Evolutionary conservation across 2,113 vertebrate genomes (phyloP).

Genomic region (Syngnathoides biaculeatus): DNA sequence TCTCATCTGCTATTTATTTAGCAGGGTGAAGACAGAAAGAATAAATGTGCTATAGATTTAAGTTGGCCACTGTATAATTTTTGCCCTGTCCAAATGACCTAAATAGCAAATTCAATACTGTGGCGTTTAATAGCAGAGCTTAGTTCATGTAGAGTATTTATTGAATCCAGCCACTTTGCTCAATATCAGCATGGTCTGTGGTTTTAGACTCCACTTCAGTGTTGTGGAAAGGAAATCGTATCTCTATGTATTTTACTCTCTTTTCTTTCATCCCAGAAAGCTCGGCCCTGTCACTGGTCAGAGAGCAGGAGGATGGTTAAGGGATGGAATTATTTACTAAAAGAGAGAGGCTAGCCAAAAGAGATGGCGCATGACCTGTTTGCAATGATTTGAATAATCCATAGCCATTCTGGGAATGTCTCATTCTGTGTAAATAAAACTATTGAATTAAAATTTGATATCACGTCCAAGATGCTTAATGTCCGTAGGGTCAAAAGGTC

Average conservation of each 20-base stretch:
- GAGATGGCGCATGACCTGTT: not conserved
- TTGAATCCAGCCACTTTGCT: constrained; percentile 77
- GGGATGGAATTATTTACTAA: constrained; percentile 1
- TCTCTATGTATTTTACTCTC: constrained; percentile 31
- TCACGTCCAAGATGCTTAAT: not conserved
- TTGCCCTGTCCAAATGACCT: constrained; percentile 72
- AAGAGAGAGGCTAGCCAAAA: constrained; percentile 7
- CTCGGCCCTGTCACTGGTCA: constrained; percentile 42
- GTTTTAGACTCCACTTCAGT: constrained; percentile 71
- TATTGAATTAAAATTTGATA: not conserved
- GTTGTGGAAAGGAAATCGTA: constrained; percentile 73
- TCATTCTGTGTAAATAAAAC: not conserved
- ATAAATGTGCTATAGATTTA: constrained; percentile 59
- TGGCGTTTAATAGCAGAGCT: constrained; percentile 67
- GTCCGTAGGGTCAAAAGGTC: not conserved
- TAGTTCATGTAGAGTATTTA: constrained; percentile 76
- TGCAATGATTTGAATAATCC: not conserved
- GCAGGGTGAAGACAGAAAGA: constrained; percentile 48
- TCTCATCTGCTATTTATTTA: constrained; percentile 59
- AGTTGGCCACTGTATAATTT: constrained; percentile 73
- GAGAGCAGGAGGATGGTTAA: constrained; percentile 30
- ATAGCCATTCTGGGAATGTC: not conserved
- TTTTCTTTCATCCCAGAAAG: constrained; percentile 27
- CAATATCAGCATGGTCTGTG: constrained; percentile 73
- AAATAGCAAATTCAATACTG: constrained; percentile 73